Percentiles rank a stretch among this genome's conserved stretches.
phyloP scores from a whole-genome alignment of 2,797 vertebrate genomes.

The Buceros bicornis region DNA sequence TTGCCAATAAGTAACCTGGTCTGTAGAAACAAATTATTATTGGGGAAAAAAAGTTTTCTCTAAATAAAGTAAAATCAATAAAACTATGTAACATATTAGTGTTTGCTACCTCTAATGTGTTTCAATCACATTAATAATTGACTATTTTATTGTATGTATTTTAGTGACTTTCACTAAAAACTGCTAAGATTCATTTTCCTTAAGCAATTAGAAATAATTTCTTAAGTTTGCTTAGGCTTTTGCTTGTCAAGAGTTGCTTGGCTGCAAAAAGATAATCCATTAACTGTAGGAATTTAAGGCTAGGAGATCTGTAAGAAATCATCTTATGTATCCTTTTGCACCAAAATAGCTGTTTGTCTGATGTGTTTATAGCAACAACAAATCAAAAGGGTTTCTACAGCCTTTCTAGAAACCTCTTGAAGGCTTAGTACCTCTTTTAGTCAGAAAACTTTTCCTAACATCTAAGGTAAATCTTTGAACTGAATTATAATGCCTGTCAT shows the following conservation, averaged over 20 bases:
- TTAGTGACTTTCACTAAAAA: background rate
- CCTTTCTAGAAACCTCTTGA: conserved; percentile 36
- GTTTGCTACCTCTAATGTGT: background rate
- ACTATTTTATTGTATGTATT: background rate
- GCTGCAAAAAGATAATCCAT: background rate
- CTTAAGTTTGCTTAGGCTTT: background rate
- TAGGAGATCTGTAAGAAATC: background rate
- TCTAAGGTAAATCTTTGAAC: conserved; percentile 46
- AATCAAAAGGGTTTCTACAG: conserved; percentile 31
- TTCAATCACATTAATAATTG: background rate
- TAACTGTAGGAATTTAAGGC: background rate
- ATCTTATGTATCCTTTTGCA: background rate
- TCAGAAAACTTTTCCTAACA: conserved; percentile 33
- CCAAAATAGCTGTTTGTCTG: conserved; percentile 8
- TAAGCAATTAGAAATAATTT: background rate
- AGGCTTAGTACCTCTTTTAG: conserved; percentile 1
- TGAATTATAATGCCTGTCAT: background rate
- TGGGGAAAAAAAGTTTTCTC: background rate
- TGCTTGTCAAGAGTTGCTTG: background rate
- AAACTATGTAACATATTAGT: background rate
- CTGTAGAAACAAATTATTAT: background rate
- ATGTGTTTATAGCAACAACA: background rate
- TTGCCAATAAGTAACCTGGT: background rate
- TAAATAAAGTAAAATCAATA: background rate
- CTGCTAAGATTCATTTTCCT: background rate